phyloP scores from a whole-genome alignment of 2,888 invertebrate species.

The Dicyrtoma fusca region DNA sequence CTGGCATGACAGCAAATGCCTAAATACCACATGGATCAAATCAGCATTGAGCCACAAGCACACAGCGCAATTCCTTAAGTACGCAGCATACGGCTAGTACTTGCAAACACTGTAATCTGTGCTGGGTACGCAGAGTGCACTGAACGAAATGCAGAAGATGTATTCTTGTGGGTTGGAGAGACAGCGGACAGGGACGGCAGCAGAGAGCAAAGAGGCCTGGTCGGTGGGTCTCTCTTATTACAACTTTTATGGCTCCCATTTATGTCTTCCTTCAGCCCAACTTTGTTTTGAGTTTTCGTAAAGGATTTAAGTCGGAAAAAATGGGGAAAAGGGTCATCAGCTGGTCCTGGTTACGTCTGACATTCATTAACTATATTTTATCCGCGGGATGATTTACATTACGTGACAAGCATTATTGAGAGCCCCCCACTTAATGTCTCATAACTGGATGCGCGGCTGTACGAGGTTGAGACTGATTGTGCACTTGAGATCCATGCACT shows the following conservation, averaged over 20 bases:
- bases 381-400: slow-evolving; percentile 28
- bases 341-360: slow-evolving; percentile 18
- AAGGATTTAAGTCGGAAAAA: not conserved
- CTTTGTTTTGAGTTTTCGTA: not conserved
- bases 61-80: no score
- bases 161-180: not conserved
- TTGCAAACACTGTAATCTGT: no score
- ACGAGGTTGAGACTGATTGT: not conserved
- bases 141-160: not conserved
- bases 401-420: slow-evolving; percentile 34
- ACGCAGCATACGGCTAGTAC: no score
- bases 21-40: no score
- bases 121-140: no score
- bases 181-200: not conserved
- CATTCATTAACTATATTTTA: slow-evolving; percentile 30
- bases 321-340: slow-evolving; percentile 18
- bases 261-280: not conserved
- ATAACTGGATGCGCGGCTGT: not conserved
- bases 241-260: slow-evolving; percentile 14
- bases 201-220: not conserved
- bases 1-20: not conserved
- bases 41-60: no score
- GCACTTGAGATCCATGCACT: not conserved
- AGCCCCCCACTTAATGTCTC: slow-evolving; percentile 11
- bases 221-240: not conserved